Conservation (phyloP, 2,113 vertebrate genomes). For the Clupea harengus region DNA sequence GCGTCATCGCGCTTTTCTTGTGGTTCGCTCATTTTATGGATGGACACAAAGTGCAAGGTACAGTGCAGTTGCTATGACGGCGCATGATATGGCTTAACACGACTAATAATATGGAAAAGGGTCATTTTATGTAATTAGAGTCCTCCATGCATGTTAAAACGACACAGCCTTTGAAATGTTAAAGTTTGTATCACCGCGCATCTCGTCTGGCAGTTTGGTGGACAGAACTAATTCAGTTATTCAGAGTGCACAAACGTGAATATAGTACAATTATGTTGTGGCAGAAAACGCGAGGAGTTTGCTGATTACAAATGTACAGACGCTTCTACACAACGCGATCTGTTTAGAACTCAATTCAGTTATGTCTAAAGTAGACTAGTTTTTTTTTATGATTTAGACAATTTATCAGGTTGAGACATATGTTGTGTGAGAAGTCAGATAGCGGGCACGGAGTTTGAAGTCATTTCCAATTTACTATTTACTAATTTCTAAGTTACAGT, state of each 20-base stretch:
- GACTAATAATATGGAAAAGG: neutral
- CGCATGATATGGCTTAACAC: neutral
- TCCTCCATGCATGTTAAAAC: neutral
- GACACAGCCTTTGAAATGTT: neutral
- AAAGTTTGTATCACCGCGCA: neutral
- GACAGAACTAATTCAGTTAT: neutral
- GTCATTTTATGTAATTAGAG: neutral
- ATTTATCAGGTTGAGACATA: neutral
- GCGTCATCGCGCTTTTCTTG: constrained; percentile 77
- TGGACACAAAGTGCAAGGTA: constrained; percentile 82
- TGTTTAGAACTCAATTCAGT: neutral
- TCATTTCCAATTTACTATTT: neutral
- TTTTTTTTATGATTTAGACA: neutral
- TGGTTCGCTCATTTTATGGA: constrained; percentile 81
- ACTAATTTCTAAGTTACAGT: neutral
- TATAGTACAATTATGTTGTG: neutral
- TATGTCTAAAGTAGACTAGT: neutral
- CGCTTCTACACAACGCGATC: neutral
- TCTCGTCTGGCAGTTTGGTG: neutral
- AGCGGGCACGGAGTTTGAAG: neutral
- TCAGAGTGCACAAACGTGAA: neutral
- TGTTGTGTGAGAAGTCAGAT: neutral
- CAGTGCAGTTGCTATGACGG: constrained; percentile 29
- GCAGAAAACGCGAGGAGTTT: neutral
- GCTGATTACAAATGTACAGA: neutral